Conservation (phyloP, 1,140 invertebrate genomes). For the Linepithema humile region DNA sequence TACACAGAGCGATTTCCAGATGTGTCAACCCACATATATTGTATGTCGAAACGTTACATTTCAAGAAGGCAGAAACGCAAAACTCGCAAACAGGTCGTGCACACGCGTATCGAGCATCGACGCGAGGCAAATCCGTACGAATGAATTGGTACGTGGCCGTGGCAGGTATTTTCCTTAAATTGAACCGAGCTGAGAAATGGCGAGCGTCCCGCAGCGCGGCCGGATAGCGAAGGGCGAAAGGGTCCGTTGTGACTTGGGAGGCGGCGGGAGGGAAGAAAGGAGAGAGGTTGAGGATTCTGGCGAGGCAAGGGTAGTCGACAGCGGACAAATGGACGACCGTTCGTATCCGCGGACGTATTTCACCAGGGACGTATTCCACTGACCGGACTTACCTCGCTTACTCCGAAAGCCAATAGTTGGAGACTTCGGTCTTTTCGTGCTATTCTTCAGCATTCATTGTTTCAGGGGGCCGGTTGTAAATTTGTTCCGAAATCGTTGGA, state of each 20-base stretch:
- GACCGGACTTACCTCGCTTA: slow-evolving; percentile 60
- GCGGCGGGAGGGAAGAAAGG: slow-evolving; percentile 21
- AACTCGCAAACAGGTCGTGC: slow-evolving; percentile 1
- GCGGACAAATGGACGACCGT: slow-evolving; percentile 77
- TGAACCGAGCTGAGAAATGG: slow-evolving; percentile 77
- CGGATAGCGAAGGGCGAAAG: slow-evolving; percentile 27
- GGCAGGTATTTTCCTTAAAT: slow-evolving; percentile 75
- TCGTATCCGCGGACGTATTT: slow-evolving; percentile 77
- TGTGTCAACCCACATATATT: background rate
- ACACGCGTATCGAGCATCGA: slow-evolving; percentile 50
- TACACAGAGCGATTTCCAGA: background rate
- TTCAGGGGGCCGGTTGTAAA: slow-evolving; percentile 60
- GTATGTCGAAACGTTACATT: background rate
- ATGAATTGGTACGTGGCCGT: slow-evolving; percentile 66
- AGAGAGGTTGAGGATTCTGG: slow-evolving; percentile 38
- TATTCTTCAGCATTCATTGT: slow-evolving; percentile 65
- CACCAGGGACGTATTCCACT: slow-evolving; percentile 69
- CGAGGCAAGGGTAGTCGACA: slow-evolving; percentile 62
- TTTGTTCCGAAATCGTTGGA: slow-evolving; percentile 26
- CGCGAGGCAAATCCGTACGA: slow-evolving; percentile 72
- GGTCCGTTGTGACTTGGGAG: background rate
- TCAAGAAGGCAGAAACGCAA: background rate
- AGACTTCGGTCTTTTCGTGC: slow-evolving; percentile 56
- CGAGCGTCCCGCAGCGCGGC: slow-evolving; percentile 60
- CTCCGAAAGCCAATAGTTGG: slow-evolving; percentile 62